Percentiles rank a stretch among this genome's conserved stretches.
phyloP scores from a whole-genome alignment of 1,140 invertebrate genomes.

The Batillaria attramentaria region DNA sequence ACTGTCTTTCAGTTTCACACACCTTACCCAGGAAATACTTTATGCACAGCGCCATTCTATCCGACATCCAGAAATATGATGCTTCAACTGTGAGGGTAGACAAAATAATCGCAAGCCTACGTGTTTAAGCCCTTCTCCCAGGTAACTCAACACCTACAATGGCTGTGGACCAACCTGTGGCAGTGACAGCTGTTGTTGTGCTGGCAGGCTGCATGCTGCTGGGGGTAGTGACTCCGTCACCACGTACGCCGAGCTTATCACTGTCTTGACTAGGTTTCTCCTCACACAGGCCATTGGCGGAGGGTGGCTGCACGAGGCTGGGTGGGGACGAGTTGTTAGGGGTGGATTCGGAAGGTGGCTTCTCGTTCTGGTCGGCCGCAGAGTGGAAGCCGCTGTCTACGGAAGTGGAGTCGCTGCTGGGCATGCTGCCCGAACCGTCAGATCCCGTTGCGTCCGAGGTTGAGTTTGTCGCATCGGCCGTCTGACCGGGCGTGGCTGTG shows the following conservation, averaged over 20 bases:
- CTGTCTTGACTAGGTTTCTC: slow-evolving; percentile 35
- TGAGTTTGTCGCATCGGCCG: slow-evolving; percentile 33
- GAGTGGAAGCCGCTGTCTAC: slow-evolving; percentile 47
- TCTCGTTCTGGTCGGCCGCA: slow-evolving; percentile 41
- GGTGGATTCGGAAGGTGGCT: slow-evolving; percentile 40
- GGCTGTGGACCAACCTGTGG: too few species aligned
- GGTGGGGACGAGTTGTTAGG: slow-evolving; percentile 30
- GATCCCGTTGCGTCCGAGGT: slow-evolving; percentile 33
- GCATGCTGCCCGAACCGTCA: slow-evolving; percentile 40
- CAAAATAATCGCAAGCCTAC: too few species aligned
- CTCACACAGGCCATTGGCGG: slow-evolving; percentile 26
- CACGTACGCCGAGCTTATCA: slow-evolving; percentile 17
- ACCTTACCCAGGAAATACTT: too few species aligned
- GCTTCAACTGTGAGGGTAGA: too few species aligned
- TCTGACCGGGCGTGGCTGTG: slow-evolving; percentile 43
- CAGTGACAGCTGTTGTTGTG: slow-evolving; percentile 37
- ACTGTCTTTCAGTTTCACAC: too few species aligned
- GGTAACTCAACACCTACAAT: too few species aligned
- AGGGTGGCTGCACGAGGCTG: slow-evolving; percentile 13
- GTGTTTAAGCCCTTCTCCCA: too few species aligned
- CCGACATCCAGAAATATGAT: too few species aligned
- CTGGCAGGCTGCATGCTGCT: slow-evolving; percentile 30
- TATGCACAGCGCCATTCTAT: too few species aligned
- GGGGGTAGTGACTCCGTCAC: slow-evolving; percentile 10
- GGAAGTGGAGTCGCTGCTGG: slow-evolving; percentile 43